Evolutionary conservation across 2,797 vertebrate genomes (phyloP), one percentile per base, ranked within the genome.

Genomic region (Adrianichthys oophorus): DNA sequence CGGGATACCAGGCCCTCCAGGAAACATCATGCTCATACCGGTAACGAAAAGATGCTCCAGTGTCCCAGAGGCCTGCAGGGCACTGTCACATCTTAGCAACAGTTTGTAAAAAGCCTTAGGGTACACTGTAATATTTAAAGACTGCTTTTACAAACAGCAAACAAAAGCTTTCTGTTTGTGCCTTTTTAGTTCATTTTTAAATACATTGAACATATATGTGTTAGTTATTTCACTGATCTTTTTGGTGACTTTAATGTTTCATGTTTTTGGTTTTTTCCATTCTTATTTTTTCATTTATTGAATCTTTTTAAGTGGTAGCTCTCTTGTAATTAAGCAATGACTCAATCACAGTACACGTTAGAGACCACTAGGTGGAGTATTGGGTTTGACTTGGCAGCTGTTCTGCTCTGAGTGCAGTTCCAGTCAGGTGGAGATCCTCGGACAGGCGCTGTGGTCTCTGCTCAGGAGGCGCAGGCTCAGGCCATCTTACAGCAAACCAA

Each of bases 401-500:
- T 4, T 44, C 5, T 67, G 23, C 12, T 68, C 8, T 72, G 56
- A 56, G 17, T 48, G 29, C 45, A 98, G 97, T 99, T 99, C 88
- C 91, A 91, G 72, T 85, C 94, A 0, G 95, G 95, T 4, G 94
- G 95, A 0, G 94, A 95, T 3, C 91, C 92, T 0, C 92, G 91
- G 19, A 93, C 92, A 23, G 95, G 94, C 0, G 92, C 94, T 1
- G 89, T 93, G 4, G 89, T 98, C 41, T 99, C 97, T 1, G 94
- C 95, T 0, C 97, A 99, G 87, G 96, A 98, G 65, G 94, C 96
- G 0, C 97, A 99, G 70, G 97, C 96, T 10, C 96, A 98, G 78
- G 96, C 96, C 43, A 98, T 99, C 74, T 90, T 99, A 21, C 97
- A 99, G 75, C 97, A 98, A 71, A 96, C 97, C 54, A 93, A 98